Conservation (phyloP, 2,797 vertebrate genomes). For the Mareca strepera region DNA sequence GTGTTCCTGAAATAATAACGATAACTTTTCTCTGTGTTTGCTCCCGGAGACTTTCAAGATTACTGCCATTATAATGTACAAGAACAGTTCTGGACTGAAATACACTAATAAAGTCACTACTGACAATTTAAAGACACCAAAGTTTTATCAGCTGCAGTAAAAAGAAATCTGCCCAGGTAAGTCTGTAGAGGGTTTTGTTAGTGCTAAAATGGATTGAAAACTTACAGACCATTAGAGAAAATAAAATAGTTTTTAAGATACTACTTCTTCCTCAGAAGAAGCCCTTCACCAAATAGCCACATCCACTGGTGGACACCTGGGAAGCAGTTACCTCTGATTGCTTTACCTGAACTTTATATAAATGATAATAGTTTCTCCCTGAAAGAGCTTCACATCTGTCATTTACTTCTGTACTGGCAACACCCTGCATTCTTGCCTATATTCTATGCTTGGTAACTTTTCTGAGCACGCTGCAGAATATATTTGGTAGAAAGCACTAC, state of each 20-base stretch:
- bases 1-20: not conserved
- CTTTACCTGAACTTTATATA: not conserved
- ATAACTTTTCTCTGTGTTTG: not conserved
- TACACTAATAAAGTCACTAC: not conserved
- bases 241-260: not conserved
- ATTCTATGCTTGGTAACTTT: not conserved
- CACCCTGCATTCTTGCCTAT: not conserved
- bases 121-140: not conserved
- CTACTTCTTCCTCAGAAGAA: not conserved
- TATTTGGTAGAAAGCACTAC: not conserved
- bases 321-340: not conserved
- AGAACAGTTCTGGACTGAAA: not conserved
- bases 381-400: not conserved
- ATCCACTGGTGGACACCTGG: not conserved
- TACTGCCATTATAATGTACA: not conserved
- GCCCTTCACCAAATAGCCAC: not conserved
- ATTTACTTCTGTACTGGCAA: not conserved
- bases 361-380: not conserved
- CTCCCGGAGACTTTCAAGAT: not conserved
- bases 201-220: not conserved
- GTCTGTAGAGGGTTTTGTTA: not conserved
- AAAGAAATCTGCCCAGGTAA: not conserved
- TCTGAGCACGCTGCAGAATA: not conserved
- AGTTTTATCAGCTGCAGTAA: slow-evolving; percentile 6
- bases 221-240: not conserved